Base-by-base conservation (phyloP, 2,797 vertebrate genomes). In the Aphelocoma californica region DNA sequence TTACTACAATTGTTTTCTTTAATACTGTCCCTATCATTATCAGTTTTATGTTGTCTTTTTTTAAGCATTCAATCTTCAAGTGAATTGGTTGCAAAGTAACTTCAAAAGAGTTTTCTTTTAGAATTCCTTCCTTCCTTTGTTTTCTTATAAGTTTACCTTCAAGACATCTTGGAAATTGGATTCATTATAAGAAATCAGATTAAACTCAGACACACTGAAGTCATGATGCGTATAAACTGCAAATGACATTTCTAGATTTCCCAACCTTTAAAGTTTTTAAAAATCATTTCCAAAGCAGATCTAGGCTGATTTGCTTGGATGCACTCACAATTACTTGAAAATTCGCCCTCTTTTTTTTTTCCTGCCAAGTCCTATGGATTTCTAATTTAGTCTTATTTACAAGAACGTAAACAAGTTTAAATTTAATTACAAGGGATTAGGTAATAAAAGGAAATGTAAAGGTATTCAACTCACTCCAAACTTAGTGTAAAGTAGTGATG, bases 81-180 rank as follows among this genome's bases (percentile, higher is more conserved):
- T 23, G 12, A 81, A 71, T 56, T 73, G 2, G 7, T 56, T 69
- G 13, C 45, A 81, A 66, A 78, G 5, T 32, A 74, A 48, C 29
- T 82, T 90, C 45, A 71, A 70, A 84, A 45, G 15, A 34, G 7
- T n/a, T 73, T 75, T 61, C 29, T 44, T 53, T 53, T 62, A 45
- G 12, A 65, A 29, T 34, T 34, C 38, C 47, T 82, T 91, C 14
- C 10, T 93, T 85, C 7, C 26, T 90, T 15, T 1, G 36, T 83
- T 91, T 93, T 9, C 36, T 64, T 60, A 23, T 9, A 54, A 29
- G 8, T 53, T 85, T 72, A 57, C n/a, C 17, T 75, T 72, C 56
- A 93, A 73, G 47, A 62, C 14, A 45, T 40, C 14, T 90, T 86
- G 57, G 45, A 90, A 89, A 81, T 12, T 58, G 6, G 88, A 87